A percentile compares a stretch with the other conserved stretches of the same genome.
Conservation (phyloP, 2,797 vertebrate species). For the Falco biarmicus region DNA sequence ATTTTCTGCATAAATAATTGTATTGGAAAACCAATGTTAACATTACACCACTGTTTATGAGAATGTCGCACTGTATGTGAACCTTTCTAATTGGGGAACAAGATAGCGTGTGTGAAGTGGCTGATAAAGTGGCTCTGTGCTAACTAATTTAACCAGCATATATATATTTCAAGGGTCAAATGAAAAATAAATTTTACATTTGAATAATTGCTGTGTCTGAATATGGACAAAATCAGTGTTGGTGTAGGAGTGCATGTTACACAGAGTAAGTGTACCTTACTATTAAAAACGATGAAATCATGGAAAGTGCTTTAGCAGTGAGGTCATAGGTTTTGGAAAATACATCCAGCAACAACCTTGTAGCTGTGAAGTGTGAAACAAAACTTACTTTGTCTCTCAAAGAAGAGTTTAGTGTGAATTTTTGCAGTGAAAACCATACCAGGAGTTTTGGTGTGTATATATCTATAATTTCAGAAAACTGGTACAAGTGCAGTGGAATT, state of each 20-base stretch:
- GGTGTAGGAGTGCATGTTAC: slow-evolving; percentile 2
- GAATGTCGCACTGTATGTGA: slow-evolving; percentile 84
- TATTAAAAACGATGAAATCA: not conserved
- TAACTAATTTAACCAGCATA: slow-evolving; percentile 55
- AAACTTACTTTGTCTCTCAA: not conserved
- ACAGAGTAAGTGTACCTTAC: not conserved
- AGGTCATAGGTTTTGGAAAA: slow-evolving; percentile 27
- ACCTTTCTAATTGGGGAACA: slow-evolving; percentile 50
- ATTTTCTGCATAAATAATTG: slow-evolving; percentile 69
- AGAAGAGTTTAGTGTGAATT: not conserved
- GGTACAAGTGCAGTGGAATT: not conserved
- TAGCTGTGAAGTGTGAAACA: not conserved
- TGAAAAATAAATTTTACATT: not conserved
- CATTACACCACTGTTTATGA: slow-evolving; percentile 83
- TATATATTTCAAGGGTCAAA: not conserved
- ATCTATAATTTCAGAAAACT: not conserved
- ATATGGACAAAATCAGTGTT: not conserved
- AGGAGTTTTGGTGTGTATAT: not conserved
- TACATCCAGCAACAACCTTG: not conserved
- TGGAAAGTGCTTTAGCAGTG: slow-evolving; percentile 27
- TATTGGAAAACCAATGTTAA: slow-evolving; percentile 76
- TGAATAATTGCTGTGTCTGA: not conserved
- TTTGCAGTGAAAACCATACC: not conserved
- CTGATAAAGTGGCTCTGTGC: slow-evolving; percentile 38
- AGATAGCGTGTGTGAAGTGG: slow-evolving; percentile 56